Conservation (phyloP, 2,797 vertebrate genomes). For the Phataginus tetradactyla region DNA sequence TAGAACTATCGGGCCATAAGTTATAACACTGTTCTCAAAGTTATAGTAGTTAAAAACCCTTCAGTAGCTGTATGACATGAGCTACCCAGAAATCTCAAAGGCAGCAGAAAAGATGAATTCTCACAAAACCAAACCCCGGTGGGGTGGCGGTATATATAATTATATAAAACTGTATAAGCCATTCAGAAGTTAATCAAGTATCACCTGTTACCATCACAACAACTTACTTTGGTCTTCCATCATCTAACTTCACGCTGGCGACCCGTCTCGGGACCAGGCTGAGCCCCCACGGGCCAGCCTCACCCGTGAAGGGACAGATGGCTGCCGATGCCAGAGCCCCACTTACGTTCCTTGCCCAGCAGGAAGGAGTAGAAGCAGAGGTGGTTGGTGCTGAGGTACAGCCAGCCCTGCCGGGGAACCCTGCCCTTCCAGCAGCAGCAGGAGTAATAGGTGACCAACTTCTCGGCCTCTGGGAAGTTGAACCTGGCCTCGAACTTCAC, state of each 20-base stretch:
- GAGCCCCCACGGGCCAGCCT: too few species aligned
- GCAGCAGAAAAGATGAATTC: neutral
- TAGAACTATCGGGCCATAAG: neutral
- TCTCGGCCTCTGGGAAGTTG: constrained; percentile 93
- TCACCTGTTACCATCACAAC: neutral
- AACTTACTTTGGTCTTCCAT: neutral
- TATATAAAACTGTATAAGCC: neutral
- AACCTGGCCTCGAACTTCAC: constrained; percentile 95
- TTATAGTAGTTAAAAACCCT: neutral
- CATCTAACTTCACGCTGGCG: accelerated
- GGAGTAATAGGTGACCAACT: constrained; percentile 94
- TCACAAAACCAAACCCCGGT: neutral
- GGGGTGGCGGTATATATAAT: neutral
- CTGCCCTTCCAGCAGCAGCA: constrained; percentile 99
- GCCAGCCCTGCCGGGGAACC: constrained; percentile 97
- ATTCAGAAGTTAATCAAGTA: neutral
- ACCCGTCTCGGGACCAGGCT: accelerated
- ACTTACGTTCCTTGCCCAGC: constrained; percentile 97
- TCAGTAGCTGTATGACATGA: neutral
- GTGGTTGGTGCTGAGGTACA: constrained; percentile 98
- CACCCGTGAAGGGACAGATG: neutral
- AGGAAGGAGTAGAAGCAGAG: constrained; percentile 98
- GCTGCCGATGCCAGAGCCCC: neutral
- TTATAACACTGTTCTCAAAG: neutral
- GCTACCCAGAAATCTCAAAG: neutral